Evolutionary conservation across 2,888 invertebrate genomes (phyloP).

Genomic region (Diarsia rubi): DNA sequence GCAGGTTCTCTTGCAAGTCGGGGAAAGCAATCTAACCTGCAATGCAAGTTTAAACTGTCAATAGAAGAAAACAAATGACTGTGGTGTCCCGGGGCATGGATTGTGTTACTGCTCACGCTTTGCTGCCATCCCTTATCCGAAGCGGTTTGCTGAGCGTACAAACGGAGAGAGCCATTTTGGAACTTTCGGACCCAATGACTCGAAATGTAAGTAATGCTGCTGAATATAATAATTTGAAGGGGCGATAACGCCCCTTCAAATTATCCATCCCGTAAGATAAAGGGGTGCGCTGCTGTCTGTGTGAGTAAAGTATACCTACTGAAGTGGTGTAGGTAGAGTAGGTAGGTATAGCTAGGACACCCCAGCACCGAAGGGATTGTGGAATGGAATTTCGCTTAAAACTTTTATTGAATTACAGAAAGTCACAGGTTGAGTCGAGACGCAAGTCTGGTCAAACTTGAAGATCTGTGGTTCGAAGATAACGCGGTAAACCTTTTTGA

Average conservation of each 20-base stretch:
- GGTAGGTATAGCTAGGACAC: constrained; percentile 16
- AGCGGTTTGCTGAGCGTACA: constrained; percentile 39
- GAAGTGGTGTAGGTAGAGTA: constrained; percentile 2
- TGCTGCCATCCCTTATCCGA: constrained; percentile 23
- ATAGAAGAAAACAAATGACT: constrained; percentile 37
- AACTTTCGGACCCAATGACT: constrained; percentile 47
- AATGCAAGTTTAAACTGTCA: constrained; percentile 50
- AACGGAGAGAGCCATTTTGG: constrained; percentile 25
- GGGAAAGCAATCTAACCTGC: constrained; percentile 20
- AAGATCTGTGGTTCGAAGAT: constrained; percentile 1
- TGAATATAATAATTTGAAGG: no score
- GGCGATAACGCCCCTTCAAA: constrained; percentile 40
- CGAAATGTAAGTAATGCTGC: constrained; percentile 35
- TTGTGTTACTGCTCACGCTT: constrained; percentile 44
- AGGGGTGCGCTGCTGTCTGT: constrained; percentile 34
- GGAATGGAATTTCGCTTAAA: constrained; percentile 38
- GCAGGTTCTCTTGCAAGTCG: not conserved
- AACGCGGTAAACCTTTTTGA: constrained; percentile 1
- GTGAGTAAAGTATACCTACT: constrained; percentile 29
- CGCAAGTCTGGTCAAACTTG: constrained; percentile 18
- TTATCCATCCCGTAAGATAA: constrained; percentile 48
- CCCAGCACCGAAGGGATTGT: constrained; percentile 18
- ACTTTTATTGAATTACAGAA: constrained; percentile 29
- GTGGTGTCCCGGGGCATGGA: constrained; percentile 37
- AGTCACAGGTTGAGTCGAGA: constrained; percentile 16